Conservation (phyloP, 37 sponge, comb jelly and placozoan genomes). For the Crambe crambe region DNA sequence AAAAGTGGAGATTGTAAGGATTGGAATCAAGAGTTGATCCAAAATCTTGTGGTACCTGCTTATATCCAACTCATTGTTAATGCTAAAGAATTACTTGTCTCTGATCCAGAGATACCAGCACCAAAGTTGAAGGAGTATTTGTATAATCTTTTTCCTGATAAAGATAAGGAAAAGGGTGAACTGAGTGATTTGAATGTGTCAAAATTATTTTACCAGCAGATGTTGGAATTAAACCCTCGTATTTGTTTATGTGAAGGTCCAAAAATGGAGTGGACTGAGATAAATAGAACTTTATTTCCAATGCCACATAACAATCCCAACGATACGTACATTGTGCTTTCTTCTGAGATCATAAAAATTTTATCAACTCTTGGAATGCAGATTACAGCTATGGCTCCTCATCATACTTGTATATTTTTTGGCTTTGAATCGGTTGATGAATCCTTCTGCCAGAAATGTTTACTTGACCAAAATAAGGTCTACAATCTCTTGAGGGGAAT, state of each 20-base stretch:
- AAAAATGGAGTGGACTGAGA: neutral
- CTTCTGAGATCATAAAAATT: too few species aligned
- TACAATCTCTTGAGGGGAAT: too few species aligned
- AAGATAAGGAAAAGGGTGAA: neutral
- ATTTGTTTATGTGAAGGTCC: neutral
- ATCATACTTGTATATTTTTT: neutral
- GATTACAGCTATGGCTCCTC: constrained; percentile 22
- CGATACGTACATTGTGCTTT: too few species aligned
- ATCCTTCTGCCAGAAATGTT: too few species aligned
- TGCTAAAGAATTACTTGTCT: neutral
- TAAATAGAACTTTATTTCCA: too few species aligned
- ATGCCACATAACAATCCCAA: too few species aligned
- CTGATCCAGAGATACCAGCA: neutral
- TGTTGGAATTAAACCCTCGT: constrained; percentile 6
- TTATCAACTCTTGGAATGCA: constrained; percentile 35
- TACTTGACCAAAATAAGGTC: too few species aligned
- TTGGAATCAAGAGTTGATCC: constrained; percentile 44
- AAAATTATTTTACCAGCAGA: neutral
- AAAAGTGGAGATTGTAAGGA: constrained; percentile 5
- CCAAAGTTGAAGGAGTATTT: constrained; percentile 18
- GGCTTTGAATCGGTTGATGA: neutral
- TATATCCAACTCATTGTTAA: constrained; percentile 39
- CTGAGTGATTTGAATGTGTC: neutral
- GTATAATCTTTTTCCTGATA: constrained; percentile 40
- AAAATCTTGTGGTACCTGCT: constrained; percentile 22